These are phyloP conservation scores for Allolobophora icterica DNA, from an alignment of 2,888 invertebrate species.

Conservation along the genomic window DNA sequence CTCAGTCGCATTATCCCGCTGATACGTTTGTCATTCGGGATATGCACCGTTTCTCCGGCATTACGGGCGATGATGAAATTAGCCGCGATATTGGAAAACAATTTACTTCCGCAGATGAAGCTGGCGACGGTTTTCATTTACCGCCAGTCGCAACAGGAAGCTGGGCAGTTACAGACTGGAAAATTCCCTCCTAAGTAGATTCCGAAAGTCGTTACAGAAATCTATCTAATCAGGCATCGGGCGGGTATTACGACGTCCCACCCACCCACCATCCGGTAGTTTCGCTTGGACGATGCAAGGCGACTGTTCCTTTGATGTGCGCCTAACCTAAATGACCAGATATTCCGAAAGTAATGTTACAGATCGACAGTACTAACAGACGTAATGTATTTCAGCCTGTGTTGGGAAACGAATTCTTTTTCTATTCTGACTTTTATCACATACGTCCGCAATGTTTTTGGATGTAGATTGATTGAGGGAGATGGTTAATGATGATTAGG, in stretches of 20 bases:
- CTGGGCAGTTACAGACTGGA: background rate
- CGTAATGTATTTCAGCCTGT: background rate
- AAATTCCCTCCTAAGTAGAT: constrained; percentile 3
- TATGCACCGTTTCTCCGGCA: background rate
- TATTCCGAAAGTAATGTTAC: background rate
- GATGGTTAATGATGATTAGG: no score
- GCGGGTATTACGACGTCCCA: background rate
- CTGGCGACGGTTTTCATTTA: background rate
- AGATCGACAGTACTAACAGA: background rate
- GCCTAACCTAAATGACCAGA: background rate
- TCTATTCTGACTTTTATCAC: background rate
- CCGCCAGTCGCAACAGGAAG: background rate
- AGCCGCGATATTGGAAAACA: background rate
- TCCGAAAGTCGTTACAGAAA: constrained; percentile 21
- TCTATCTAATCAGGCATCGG: background rate
- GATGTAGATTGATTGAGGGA: no score
- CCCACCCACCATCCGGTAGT: background rate
- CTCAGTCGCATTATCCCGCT: background rate
- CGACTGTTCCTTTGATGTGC: background rate
- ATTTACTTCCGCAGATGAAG: background rate
- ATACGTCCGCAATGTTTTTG: background rate
- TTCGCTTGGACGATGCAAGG: background rate
- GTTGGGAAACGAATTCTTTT: background rate
- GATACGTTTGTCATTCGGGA: background rate
- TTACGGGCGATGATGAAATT: background rate